Evolutionary conservation across 1,140 invertebrate genomes (phyloP), one percentile per base, ranked within the genome.

Genomic region (Pseudachorutes palmiensis): DNA sequence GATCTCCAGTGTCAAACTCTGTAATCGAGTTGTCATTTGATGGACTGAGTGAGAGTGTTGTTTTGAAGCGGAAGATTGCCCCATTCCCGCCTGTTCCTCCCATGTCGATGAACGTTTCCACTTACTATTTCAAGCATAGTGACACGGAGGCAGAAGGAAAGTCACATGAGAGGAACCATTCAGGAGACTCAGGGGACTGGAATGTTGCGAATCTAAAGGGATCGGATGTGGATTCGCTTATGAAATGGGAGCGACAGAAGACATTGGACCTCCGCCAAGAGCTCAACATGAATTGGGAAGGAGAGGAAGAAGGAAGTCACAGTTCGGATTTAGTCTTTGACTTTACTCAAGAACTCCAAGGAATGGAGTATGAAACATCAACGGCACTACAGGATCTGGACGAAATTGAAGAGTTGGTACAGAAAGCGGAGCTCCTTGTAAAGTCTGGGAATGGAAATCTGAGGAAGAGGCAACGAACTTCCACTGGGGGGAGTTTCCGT

Each of bases 61-160:
- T 69, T n/a, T 68, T 73, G 64, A 70, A 73, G 57, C 68, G 72
- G 36, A 73, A 73, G 49, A 41, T 73, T 62, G 64, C 67, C 48
- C 31, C 69, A 64, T 64, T 49, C 57, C 30, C 61, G 59, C 9
- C 9, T 45, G 33, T 28, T 31, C 55, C 67, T 36, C 41, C 55
- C 60, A 67, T 68, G 64, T 66, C 58, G 32, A 69, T 55, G 28
- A 71, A 73, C 62, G 70, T 73, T 67, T 73, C 72, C 70, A 73
- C 70, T 69, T 73, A 71, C 72, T 73, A 73, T 73, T 73, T 73
- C 70, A 73, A 73, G 51, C 72, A 73, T 71, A 73, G 72, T 70
- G 72, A 73, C 48, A 71, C 69, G 67, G 70, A 73, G 72, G 62
- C 70, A 1, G 70, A 71, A 64, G 28, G 65, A 32, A 65, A 5